A percentile compares a stretch with the other conserved stretches of the same genome.
Conservation (phyloP, 1,140 invertebrate species). For the Ephestia elutella region DNA sequence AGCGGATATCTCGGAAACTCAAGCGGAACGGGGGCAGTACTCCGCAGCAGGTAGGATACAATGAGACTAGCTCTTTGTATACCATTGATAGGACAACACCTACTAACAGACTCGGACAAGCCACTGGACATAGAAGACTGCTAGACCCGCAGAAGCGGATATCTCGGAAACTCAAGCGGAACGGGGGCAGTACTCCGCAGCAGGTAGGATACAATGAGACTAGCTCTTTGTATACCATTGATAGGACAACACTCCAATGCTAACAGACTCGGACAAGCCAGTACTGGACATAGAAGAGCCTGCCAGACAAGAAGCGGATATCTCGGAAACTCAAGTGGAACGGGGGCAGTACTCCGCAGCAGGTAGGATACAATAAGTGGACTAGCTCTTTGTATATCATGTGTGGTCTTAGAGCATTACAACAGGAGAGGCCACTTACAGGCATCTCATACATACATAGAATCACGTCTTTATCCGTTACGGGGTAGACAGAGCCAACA, state of each 20-base stretch:
- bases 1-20: constrained; percentile 78
- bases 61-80: too few species aligned
- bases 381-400: too few species aligned
- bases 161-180: constrained; percentile 77
- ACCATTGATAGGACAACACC: too few species aligned
- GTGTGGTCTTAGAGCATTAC: too few species aligned
- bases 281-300: constrained; percentile 72
- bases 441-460: too few species aligned
- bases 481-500: too few species aligned
- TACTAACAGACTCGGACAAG: too few species aligned
- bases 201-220: too few species aligned
- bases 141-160: constrained; percentile 82
- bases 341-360: constrained; percentile 51
- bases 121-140: too few species aligned
- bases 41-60: constrained; percentile 53
- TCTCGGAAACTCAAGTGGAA: constrained; percentile 77
- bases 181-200: constrained; percentile 53
- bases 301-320: constrained; percentile 81
- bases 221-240: constrained; percentile 1
- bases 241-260: constrained; percentile 38
- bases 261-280: constrained; percentile 36
- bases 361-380: too few species aligned
- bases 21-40: constrained; percentile 70
- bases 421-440: too few species aligned
- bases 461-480: too few species aligned